These are phyloP conservation scores for Branchellion lobata DNA, from an alignment of 2,888 invertebrate genomes.

Conservation along the genomic window DNA sequence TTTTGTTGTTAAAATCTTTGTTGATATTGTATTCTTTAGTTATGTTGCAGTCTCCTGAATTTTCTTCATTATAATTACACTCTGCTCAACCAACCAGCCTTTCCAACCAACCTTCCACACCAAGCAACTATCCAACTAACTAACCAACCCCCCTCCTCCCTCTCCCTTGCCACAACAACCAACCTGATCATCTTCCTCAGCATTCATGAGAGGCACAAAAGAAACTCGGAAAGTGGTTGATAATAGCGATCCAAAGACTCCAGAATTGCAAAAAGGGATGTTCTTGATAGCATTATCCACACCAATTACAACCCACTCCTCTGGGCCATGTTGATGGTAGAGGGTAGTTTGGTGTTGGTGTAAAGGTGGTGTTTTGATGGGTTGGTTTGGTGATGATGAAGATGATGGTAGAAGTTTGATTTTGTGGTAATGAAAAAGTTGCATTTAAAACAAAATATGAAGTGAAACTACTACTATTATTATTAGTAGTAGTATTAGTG, in stretches of 20 bases:
- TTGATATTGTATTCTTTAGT: no score
- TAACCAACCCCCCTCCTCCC: background rate
- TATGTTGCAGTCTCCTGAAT: no score
- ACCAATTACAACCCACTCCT: slow-evolving; percentile 78
- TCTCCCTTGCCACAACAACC: background rate
- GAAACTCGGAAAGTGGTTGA: slow-evolving; percentile 90
- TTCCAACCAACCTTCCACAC: background rate
- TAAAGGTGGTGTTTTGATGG: no score
- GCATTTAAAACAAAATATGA: no score
- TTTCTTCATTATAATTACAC: background rate
- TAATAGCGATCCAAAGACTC: slow-evolving; percentile 78
- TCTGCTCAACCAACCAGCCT: background rate
- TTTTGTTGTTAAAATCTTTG: no score
- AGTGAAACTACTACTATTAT: no score
- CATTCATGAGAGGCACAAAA: slow-evolving; percentile 72
- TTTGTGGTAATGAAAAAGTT: no score
- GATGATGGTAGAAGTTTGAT: no score
- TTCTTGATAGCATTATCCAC: slow-evolving; percentile 81
- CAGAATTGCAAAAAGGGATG: slow-evolving; percentile 77
- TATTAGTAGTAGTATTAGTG: no score
- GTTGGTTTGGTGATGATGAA: no score
- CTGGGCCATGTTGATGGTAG: no score
- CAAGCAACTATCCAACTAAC: background rate
- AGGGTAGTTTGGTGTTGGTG: no score
- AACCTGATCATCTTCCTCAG: background rate